These are phyloP conservation scores for Drosophila mimetica DNA, from an alignment of 2,888 invertebrate species.

Conservation along the genomic window DNA sequence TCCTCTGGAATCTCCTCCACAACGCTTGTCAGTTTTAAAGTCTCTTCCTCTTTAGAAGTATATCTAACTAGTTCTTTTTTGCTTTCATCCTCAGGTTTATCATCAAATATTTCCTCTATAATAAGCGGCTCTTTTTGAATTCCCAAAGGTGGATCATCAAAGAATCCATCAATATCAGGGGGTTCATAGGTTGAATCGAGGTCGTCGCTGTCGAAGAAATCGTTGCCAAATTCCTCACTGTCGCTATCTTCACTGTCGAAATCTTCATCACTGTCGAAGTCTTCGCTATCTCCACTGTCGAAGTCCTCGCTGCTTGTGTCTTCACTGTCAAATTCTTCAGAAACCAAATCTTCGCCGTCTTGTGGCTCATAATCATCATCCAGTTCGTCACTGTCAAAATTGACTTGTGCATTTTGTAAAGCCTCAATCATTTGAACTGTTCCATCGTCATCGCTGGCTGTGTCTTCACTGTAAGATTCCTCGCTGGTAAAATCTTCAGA, in stretches of 20 bases:
- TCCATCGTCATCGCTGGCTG: not conserved
- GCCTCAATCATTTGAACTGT: not conserved
- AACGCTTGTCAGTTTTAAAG: not conserved
- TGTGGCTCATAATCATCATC: conserved; percentile 2
- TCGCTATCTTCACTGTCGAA: conserved; percentile 7
- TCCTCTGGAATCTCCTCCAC: not conserved
- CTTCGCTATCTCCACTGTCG: conserved; percentile 5
- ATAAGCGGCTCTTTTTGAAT: conserved; percentile 15
- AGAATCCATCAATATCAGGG: conserved; percentile 10
- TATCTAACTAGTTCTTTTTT: conserved; percentile 1
- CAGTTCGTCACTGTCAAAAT: conserved; percentile 1
- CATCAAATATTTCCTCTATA: conserved; percentile 32
- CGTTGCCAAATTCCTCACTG: conserved; percentile 4
- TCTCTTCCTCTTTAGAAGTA: not conserved
- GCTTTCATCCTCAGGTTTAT: not conserved
- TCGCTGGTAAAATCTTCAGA: conserved; percentile 18
- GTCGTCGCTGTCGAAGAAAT: conserved; percentile 16
- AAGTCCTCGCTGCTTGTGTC: conserved; percentile 3
- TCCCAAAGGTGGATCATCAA: conserved; percentile 9
- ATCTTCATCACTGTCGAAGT: conserved; percentile 9
- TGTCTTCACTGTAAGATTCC: not conserved
- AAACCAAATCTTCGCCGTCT: not conserved
- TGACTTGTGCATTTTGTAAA: not conserved
- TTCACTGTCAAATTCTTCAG: conserved; percentile 13
- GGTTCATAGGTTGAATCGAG: conserved; percentile 23